phyloP scores from a whole-genome alignment of 2,113 vertebrate genomes.

The Canis aureus region DNA sequence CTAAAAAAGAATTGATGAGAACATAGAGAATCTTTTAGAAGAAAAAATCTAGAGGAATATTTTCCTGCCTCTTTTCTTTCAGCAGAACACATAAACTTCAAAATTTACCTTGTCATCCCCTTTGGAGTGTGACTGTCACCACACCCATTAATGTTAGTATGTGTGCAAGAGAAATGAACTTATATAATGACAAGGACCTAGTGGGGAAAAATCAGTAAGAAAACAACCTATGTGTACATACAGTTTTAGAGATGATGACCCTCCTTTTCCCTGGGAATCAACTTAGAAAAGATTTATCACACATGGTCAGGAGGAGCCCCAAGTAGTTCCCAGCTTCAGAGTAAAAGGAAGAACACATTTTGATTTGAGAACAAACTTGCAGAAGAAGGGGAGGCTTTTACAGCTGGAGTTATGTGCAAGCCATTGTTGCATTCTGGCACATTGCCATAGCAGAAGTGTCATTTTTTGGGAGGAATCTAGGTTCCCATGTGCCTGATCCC shows the following conservation, averaged over 20 bases:
- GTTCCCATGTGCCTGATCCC: not conserved
- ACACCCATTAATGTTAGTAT: not conserved
- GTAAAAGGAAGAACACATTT: not conserved
- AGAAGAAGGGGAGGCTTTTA: not conserved
- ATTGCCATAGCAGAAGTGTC: not conserved
- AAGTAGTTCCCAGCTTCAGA: not conserved
- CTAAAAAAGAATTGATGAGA: not conserved
- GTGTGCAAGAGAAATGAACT: not conserved
- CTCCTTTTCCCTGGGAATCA: not conserved
- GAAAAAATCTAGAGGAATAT: not conserved
- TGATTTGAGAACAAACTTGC: not conserved
- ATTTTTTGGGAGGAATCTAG: not conserved
- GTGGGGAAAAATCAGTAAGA: not conserved
- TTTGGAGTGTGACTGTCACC: not conserved
- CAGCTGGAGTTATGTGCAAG: not conserved
- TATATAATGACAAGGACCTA: not conserved
- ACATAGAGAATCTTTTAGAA: not conserved
- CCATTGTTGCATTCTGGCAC: not conserved
- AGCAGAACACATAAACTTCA: not conserved
- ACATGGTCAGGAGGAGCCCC: not conserved
- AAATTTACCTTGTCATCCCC: not conserved
- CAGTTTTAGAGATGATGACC: not conserved
- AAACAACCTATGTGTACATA: not conserved
- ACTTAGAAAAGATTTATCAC: not conserved
- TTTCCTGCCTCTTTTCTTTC: not conserved